Conservation (phyloP, 2,113 vertebrate species). For the Panthera uncia region DNA sequence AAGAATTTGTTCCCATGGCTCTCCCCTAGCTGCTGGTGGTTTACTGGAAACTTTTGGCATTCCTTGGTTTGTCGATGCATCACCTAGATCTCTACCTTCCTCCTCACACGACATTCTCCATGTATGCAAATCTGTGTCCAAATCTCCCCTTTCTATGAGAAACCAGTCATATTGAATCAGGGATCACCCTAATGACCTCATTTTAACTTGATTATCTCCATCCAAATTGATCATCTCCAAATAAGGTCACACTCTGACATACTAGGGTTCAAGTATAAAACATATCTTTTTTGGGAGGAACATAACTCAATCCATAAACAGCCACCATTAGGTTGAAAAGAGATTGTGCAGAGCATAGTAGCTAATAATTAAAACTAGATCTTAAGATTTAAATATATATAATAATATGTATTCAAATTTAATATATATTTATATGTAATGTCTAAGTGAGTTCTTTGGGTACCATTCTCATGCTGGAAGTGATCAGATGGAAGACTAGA, state of each 20-base stretch:
- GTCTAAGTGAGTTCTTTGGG: not conserved
- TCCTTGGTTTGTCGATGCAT: no score
- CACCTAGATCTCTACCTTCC: not conserved
- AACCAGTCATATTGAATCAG: not conserved
- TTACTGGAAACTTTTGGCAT: not conserved
- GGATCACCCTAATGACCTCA: not conserved
- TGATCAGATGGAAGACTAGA: not conserved
- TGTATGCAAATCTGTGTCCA: not conserved
- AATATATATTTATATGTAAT: not conserved
- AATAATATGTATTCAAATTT: not conserved
- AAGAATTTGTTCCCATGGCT: not conserved
- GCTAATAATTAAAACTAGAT: not conserved
- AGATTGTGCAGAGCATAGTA: not conserved
- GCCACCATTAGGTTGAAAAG: not conserved
- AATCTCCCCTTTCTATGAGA: not conserved
- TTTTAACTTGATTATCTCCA: not conserved
- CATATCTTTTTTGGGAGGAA: not conserved
- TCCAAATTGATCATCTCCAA: not conserved
- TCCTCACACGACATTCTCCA: not conserved
- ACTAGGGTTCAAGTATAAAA: not conserved
- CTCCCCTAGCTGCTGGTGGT: not conserved
- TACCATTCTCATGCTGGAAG: not conserved
- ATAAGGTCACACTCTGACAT: not conserved
- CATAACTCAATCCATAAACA: not conserved
- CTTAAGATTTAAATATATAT: not conserved